phyloP scores from a whole-genome alignment of 2,888 invertebrate genomes.

The Crocallis elinguaria region DNA sequence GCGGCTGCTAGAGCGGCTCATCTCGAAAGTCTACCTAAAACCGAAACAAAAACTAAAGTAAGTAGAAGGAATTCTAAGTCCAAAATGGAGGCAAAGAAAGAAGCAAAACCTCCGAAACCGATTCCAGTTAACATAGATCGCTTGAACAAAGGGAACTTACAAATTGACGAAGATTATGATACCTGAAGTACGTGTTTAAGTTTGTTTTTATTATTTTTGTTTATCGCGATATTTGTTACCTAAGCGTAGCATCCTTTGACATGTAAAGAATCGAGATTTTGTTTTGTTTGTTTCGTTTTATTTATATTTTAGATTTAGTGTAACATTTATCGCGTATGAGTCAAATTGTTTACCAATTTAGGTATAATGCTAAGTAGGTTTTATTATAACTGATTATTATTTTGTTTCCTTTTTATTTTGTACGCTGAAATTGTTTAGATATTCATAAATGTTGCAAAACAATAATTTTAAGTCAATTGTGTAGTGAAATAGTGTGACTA shows the following conservation, averaged over 20 bases:
- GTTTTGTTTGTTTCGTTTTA: conserved; percentile 32
- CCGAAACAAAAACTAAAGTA: conserved; percentile 47
- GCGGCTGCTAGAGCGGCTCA: conserved; percentile 49
- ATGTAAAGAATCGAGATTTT: conserved; percentile 42
- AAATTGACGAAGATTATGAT: conserved; percentile 83
- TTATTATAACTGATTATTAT: conserved; percentile 32
- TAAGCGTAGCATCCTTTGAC: conserved; percentile 21
- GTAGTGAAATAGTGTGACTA: conserved; percentile 14
- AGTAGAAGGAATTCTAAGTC: conserved; percentile 66
- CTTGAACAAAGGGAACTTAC: conserved; percentile 72
- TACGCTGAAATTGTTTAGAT: conserved; percentile 41
- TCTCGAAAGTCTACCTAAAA: conserved; percentile 38
- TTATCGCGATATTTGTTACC: conserved; percentile 50
- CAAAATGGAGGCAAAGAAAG: conserved; percentile 61
- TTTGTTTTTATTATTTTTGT: conserved; percentile 57
- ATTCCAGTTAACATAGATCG: conserved; percentile 64
- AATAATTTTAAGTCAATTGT: conserved; percentile 24
- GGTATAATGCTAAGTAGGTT: conserved; percentile 48
- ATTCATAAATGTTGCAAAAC: conserved; percentile 40
- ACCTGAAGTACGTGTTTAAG: conserved; percentile 63
- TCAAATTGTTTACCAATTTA: conserved; percentile 67
- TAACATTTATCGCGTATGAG: conserved; percentile 54
- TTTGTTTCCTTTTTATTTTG: conserved; percentile 41
- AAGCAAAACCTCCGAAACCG: conserved; percentile 46
- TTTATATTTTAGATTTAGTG: conserved; percentile 35